These are phyloP conservation scores for Agrotis puta DNA, from an alignment of 2,888 invertebrate genomes.

Conservation along the genomic window DNA sequence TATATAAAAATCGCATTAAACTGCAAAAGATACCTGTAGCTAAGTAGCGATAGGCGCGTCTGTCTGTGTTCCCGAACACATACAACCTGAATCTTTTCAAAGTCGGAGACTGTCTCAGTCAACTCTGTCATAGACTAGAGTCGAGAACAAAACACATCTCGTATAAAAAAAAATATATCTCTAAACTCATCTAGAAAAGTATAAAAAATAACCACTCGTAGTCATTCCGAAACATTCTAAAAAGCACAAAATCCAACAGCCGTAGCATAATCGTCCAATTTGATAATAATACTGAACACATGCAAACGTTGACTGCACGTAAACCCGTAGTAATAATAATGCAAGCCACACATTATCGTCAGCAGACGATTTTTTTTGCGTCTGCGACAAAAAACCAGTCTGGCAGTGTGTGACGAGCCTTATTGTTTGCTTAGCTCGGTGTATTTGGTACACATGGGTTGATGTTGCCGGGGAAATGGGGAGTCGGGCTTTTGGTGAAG, in stretches of 20 bases:
- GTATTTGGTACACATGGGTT: conserved; percentile 50
- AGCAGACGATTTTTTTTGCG: conserved; percentile 65
- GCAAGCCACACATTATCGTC: conserved; percentile 35
- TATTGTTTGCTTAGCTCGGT: conserved; percentile 56
- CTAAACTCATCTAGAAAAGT: too few species aligned
- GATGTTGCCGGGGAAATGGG: conserved; percentile 27
- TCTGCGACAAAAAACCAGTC: conserved; percentile 63
- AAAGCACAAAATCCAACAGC: background rate
- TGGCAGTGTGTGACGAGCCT: conserved; percentile 49
- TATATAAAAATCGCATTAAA: too few species aligned
- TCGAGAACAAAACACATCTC: too few species aligned
- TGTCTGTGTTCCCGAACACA: too few species aligned
- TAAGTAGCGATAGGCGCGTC: too few species aligned
- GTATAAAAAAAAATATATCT: too few species aligned
- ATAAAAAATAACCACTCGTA: too few species aligned
- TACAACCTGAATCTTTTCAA: too few species aligned
- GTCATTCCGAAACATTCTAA: background rate
- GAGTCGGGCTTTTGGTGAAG: background rate
- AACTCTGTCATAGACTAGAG: too few species aligned
- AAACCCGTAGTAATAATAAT: conserved; percentile 57
- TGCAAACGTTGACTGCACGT: conserved; percentile 4
- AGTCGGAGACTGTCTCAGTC: too few species aligned
- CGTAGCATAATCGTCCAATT: background rate
- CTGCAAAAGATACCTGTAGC: too few species aligned
- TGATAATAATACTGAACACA: conserved; percentile 17